A percentile compares a stretch with the other conserved stretches of the same genome.
Evolutionary conservation across 2,888 invertebrate species (phyloP).

Genomic region (Euzetes globulus): DNA sequence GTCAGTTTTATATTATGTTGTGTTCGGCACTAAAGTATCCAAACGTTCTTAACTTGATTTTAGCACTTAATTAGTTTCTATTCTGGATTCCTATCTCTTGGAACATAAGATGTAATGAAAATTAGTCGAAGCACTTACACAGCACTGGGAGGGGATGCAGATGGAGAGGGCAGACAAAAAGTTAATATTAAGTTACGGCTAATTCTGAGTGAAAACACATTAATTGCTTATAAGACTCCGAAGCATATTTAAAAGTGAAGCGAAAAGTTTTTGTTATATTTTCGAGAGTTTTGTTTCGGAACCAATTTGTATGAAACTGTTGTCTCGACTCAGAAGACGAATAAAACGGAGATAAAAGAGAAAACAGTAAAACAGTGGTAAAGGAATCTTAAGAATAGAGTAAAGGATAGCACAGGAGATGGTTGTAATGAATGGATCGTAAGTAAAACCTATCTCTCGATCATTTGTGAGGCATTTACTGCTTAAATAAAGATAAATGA

Average conservation of each 20-base stretch:
- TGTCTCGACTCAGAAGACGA: neutral
- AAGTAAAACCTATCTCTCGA: conserved; percentile 4
- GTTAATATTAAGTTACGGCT: neutral
- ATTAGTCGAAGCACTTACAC: conserved; percentile 7
- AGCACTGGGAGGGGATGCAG: neutral
- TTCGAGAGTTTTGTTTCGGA: neutral
- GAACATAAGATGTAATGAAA: neutral
- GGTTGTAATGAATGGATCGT: conserved; percentile 10
- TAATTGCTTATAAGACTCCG: neutral
- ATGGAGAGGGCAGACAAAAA: neutral
- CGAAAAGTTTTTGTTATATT: neutral
- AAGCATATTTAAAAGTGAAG: neutral
- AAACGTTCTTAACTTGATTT: conserved; percentile 16
- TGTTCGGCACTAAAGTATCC: neutral
- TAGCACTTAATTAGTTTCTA: conserved; percentile 22
- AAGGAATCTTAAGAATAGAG: neutral
- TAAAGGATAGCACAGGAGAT: neutral
- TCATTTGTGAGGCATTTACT: conserved; percentile 6
- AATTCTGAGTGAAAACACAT: conserved; percentile 1
- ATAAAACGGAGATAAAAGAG: neutral
- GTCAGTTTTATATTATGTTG: neutral
- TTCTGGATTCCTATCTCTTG: neutral
- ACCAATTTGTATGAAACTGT: neutral
- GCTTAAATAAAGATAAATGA: conserved; percentile 17
- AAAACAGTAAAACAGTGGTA: neutral